Evolutionary conservation across 1,140 invertebrate genomes (phyloP), one percentile per base, ranked within the genome.

Genomic region (Scaptomyza graminum): DNA sequence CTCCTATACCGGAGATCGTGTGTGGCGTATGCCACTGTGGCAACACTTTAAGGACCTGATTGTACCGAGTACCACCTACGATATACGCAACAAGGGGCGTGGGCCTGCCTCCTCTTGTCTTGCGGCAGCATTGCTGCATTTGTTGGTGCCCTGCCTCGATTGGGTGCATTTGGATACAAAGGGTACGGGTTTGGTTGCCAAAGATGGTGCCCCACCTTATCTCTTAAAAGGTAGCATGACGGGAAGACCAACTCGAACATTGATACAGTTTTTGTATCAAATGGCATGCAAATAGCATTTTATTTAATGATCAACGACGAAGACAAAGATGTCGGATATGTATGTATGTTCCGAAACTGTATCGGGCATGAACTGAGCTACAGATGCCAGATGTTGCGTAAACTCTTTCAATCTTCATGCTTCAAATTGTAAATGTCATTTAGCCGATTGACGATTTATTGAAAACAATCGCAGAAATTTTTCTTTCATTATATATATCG

Each of bases 11-110:
- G 97, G 97, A 0, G 97, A 98, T 91, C 93, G 97, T 47, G 93
- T 98, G 2, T 98, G 97, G 97, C 93, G 97, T 79, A 94, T 98
- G 93, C 97, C 97, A 0, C 90, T 98, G 0, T 98, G 96, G 95
- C 94, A 95, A 49, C 94, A 94, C 80, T 98, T 95, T 83, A 94
- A 94, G 2, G 94, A 94, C 37, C 93, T 95, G 83, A 92, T 98
- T 39, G 94, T 93, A 16, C 66, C 76, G 0, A 43, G 16, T 5
- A 47, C 44, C 13, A 83, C 89, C n/a, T 83, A 84, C 52, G 95
- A 96, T 89, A 64, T 95, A 2, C 94, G 94, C 79, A 95, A 95
- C 79, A 90, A 93, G 52, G 94, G 93, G 9, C 82, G 73, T 9
- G 92, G 91, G 7, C 78, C 90, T 8, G 93, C 92, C 16, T 93